Conservation (phyloP, 2,797 vertebrate species). For the Sandelia bainsii region DNA sequence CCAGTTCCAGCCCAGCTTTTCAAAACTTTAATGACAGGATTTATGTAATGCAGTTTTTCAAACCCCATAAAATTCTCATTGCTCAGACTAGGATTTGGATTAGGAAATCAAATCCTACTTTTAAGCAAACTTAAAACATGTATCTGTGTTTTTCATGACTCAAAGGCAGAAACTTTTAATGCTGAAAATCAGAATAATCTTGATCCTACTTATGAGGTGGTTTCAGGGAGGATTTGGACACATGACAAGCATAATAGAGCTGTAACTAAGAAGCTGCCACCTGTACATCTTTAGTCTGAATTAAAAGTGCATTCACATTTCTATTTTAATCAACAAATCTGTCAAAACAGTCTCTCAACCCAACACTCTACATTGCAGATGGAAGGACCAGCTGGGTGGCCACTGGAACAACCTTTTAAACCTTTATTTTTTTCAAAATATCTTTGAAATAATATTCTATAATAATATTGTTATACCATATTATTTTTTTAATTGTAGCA, state of each 20-base stretch:
- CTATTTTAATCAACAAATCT: conserved; percentile 47
- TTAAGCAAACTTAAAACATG: conserved; percentile 44
- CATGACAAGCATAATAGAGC: conserved; percentile 30
- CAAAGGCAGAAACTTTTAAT: conserved; percentile 48
- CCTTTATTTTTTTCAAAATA: not conserved
- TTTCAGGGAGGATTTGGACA: conserved; percentile 56
- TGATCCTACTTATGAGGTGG: conserved; percentile 57
- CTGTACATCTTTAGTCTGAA: conserved; percentile 32
- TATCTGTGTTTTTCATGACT: conserved; percentile 46
- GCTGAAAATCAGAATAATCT: conserved; percentile 58
- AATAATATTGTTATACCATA: not conserved
- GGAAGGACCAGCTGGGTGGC: conserved; percentile 36
- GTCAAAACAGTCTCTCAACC: conserved; percentile 27
- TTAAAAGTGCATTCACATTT: conserved; percentile 38
- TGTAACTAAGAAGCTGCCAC: conserved; percentile 35
- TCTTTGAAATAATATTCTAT: conserved; percentile 15
- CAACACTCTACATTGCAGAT: conserved; percentile 32
- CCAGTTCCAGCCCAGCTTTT: conserved; percentile 31
- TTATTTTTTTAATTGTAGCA: not conserved
- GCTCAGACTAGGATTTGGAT: conserved; percentile 55
- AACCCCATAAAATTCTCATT: not conserved
- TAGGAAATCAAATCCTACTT: conserved; percentile 47
- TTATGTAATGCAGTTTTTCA: conserved; percentile 31
- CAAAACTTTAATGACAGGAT: conserved; percentile 38
- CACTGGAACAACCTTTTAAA: conserved; percentile 10